These are phyloP conservation scores for Actenoides lindsayi DNA, from an alignment of 2,113 vertebrate genomes.

Conservation along the genomic window DNA sequence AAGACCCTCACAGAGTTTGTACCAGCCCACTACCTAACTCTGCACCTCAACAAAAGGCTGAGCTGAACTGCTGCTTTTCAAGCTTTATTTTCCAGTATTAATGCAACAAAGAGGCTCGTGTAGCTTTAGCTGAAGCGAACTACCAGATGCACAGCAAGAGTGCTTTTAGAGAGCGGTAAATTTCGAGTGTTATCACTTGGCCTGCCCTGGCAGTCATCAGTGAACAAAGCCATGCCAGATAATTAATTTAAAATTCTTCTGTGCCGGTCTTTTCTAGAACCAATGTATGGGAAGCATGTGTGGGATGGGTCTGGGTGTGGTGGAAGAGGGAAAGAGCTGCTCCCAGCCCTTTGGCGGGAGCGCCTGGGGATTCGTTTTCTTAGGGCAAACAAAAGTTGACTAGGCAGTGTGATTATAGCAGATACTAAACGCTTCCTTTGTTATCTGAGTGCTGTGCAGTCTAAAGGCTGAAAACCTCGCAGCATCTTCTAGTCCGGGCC, in stretches of 20 bases:
- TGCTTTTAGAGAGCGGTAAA: not conserved
- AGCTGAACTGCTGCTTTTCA: not conserved
- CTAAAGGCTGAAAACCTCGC: not conserved
- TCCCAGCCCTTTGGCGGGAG: conserved; percentile 62
- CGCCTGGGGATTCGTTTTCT: conserved; percentile 53
- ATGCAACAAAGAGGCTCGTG: not conserved
- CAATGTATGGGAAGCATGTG: conserved; percentile 48
- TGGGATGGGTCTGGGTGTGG: conserved; percentile 70
- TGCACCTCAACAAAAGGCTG: not conserved
- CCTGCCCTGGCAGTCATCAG: conserved; percentile 18
- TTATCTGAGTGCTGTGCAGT: not conserved
- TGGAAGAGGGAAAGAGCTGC: conserved; percentile 47
- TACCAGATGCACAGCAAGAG: not conserved
- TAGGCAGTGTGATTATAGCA: not conserved
- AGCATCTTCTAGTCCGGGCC: not conserved
- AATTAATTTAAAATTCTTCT: conserved; percentile 21
- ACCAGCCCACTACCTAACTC: not conserved
- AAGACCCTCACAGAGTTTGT: not conserved
- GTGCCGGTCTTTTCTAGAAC: conserved; percentile 34
- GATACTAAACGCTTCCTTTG: not conserved
- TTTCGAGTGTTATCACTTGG: conserved; percentile 6
- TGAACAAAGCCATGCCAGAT: conserved; percentile 21
- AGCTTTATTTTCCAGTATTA: not conserved
- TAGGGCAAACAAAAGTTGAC: conserved; percentile 47
- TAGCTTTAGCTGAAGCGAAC: not conserved